These are phyloP conservation scores for Erythrocercus mccallii DNA, from an alignment of 2,113 vertebrate species.

Conservation along the genomic window DNA sequence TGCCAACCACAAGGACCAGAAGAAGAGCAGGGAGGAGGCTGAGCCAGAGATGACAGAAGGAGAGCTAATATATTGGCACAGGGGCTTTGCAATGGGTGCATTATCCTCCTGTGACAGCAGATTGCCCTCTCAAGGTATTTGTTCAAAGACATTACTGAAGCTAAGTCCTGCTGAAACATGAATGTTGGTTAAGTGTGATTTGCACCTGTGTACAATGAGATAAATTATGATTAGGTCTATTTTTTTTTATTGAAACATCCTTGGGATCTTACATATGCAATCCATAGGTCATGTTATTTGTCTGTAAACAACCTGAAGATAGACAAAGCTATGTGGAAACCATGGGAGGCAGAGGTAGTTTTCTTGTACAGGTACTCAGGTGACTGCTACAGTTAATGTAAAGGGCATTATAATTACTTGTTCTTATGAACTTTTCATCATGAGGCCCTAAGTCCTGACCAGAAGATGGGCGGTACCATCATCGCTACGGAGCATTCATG, in stretches of 20 bases:
- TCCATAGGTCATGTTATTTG: not conserved
- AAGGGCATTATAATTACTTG: not conserved
- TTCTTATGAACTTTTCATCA: not conserved
- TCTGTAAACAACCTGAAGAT: not conserved
- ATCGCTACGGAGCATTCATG: not conserved
- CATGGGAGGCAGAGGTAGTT: not conserved
- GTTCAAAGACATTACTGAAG: not conserved
- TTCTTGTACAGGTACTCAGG: not conserved
- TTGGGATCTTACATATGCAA: not conserved
- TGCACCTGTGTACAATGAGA: not conserved
- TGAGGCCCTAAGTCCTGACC: not conserved
- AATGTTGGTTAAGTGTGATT: not conserved
- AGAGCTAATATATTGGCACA: not conserved
- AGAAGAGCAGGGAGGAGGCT: not conserved
- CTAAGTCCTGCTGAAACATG: not conserved
- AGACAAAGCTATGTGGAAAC: not conserved
- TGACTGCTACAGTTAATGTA: not conserved
- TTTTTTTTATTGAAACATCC: not conserved
- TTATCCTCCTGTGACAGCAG: not conserved
- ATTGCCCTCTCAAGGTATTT: not conserved
- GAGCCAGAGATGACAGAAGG: constrained; percentile 22
- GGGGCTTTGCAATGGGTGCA: not conserved
- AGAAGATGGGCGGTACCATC: not conserved
- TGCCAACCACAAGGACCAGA: constrained; percentile 16
- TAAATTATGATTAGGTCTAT: not conserved